Percentiles rank a stretch among this genome's conserved stretches.
These are phyloP conservation scores for Pollachius pollachius DNA, from an alignment of 2,113 vertebrate species.

Conservation along the genomic window DNA sequence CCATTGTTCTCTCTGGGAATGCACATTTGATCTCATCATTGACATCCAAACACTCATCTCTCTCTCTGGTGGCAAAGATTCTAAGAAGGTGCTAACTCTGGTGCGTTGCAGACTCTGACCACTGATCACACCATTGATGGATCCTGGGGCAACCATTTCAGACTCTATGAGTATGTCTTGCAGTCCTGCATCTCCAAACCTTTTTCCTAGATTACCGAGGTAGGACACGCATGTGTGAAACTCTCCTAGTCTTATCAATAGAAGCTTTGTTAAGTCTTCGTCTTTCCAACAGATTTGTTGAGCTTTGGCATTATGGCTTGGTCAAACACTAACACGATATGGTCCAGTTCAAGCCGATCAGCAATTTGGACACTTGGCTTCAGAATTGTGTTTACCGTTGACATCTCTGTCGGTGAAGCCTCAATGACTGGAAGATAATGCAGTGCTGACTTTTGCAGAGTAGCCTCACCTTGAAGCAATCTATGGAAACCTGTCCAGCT, in stretches of 20 bases:
- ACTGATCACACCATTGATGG: constrained; percentile 16
- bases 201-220: constrained; percentile 6
- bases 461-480: constrained; percentile 3
- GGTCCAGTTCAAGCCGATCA: constrained; percentile 17
- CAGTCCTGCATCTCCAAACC: constrained; percentile 16
- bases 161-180: constrained; percentile 15
- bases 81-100: neutral
- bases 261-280: too few species aligned
- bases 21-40: constrained; percentile 15
- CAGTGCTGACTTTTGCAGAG: constrained; percentile 17
- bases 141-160: constrained; percentile 12
- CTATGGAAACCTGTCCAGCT: too few species aligned
- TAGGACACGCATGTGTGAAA: constrained; percentile 4
- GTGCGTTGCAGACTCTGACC: constrained; percentile 9
- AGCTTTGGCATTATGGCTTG: constrained; percentile 4
- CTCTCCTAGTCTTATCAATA: constrained; percentile 7
- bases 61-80: constrained; percentile 4
- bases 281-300: constrained; percentile 8
- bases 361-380: constrained; percentile 23
- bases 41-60: constrained; percentile 9
- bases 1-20: constrained; percentile 15
- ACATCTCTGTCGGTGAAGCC: too few species aligned
- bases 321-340: constrained; percentile 3
- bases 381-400: constrained; percentile 29
- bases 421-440: constrained; percentile 30